Base-by-base conservation (phyloP, 2,797 vertebrate genomes). In the Allobates femoralis region DNA sequence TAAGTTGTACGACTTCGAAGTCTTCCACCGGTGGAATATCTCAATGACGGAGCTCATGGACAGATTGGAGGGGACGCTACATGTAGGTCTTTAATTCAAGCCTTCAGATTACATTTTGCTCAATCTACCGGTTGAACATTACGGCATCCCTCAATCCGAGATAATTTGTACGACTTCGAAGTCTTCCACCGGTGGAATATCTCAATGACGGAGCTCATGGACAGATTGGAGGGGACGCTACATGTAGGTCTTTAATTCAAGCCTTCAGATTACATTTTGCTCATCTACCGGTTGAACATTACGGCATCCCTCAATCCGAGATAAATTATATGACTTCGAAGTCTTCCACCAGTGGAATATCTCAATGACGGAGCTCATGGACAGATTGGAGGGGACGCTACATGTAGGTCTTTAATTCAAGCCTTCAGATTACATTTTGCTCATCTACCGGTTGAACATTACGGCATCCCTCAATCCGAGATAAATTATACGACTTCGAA, bases 331-430 rank as follows among this genome's bases (percentile, higher is more conserved):
- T 32, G 81, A 64, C 37, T 50, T 56, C 51, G 15, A 69, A 56
- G 86, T 60, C n/a, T 37, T 26, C 18, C 75, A 28, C 15, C 16
- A 15, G 55, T 84, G 85, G 60, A 55, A 21, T 76, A 51, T 73
- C 66, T 76, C 69, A 32, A 86, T 76, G 71, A 74, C 82, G 64
- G 86, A 83, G 74, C 64, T 75, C 8, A 67, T 80, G 82, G 82
- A 62, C 55, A 66, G 15, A 15, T 26, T 78, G 66, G 74, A 74
- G 73, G 69, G 82, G n/a, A n/a, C n/a, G n/a, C n/a, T n/a, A n/a
- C n/a, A n/a, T n/a, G n/a, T n/a, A n/a, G n/a, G 82, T 58, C 69
- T n/a, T 34, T 30, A 51, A 50, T 32, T 58, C 26, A 64, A 77
- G 58, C 56, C 73, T 30, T 18, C 58, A 51, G 32, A 8, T 76